Conservation (phyloP, 2,113 vertebrate genomes). For the Eptesicus fuscus region DNA sequence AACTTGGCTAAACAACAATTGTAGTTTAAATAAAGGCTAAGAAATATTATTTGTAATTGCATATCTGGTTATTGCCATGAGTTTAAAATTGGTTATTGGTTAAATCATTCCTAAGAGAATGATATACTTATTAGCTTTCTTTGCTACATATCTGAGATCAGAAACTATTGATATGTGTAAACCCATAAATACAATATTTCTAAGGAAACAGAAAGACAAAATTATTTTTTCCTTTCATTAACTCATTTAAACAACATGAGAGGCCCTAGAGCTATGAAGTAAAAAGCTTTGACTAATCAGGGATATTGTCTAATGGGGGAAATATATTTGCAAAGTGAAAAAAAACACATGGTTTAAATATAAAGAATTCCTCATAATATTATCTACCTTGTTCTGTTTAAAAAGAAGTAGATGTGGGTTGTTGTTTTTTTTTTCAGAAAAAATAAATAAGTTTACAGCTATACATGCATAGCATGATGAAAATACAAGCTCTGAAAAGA, state of each 20-base stretch:
- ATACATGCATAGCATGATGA: background rate
- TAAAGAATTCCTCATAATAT: background rate
- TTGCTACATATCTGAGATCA: background rate
- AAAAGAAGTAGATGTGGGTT: background rate
- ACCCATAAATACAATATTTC: background rate
- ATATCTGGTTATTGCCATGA: background rate
- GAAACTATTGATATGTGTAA: background rate
- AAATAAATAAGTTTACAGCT: background rate
- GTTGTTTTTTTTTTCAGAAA: background rate
- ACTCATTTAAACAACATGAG: background rate
- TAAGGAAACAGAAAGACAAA: background rate
- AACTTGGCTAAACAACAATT: background rate
- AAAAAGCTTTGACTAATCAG: background rate
- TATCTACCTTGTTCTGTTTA: background rate
- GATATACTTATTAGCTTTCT: background rate
- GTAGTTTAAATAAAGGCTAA: background rate
- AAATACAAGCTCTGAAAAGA: background rate
- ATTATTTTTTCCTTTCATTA: background rate
- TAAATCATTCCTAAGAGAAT: background rate
- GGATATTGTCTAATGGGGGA: background rate
- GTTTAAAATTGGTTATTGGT: background rate
- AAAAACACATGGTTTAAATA: background rate
- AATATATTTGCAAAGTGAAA: background rate
- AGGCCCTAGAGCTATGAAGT: background rate
- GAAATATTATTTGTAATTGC: background rate